Percentiles rank a stretch among this genome's conserved stretches.
These are phyloP conservation scores for Oceanodroma leucorhoa DNA, from an alignment of 2,797 vertebrate species.

Conservation along the genomic window DNA sequence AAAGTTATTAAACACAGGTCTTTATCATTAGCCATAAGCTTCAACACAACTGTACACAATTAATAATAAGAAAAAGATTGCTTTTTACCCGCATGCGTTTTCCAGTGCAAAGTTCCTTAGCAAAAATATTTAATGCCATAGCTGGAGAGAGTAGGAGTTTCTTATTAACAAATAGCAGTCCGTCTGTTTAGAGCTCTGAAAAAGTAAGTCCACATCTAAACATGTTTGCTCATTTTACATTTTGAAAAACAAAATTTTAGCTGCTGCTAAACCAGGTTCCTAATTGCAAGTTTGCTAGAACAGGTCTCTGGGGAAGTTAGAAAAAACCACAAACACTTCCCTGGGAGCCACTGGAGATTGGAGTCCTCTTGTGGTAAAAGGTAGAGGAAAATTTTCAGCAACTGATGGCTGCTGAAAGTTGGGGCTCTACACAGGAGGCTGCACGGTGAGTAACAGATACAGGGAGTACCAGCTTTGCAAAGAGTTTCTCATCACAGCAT, in stretches of 20 bases:
- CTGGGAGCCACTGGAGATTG: not conserved
- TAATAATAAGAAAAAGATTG: not conserved
- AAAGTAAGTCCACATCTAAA: not conserved
- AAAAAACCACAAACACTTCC: not conserved
- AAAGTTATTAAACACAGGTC: not conserved
- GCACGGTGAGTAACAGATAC: not conserved
- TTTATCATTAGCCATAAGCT: not conserved
- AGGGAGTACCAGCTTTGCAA: not conserved
- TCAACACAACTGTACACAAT: not conserved
- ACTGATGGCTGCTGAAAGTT: not conserved
- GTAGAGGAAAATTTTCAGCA: not conserved
- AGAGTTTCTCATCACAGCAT: not conserved
- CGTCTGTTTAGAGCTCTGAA: not conserved
- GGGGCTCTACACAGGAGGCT: not conserved
- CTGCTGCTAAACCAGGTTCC: slow-evolving; percentile 17
- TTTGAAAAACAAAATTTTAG: slow-evolving; percentile 32
- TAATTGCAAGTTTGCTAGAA: slow-evolving; percentile 18
- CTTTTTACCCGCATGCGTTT: slow-evolving; percentile 40
- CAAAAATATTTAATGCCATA: slow-evolving; percentile 31
- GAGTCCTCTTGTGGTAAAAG: not conserved
- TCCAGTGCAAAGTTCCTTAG: slow-evolving; percentile 2
- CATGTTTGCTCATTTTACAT: not conserved
- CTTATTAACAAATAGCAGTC: not conserved
- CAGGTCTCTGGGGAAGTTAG: not conserved
- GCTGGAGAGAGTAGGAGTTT: not conserved